Base-by-base conservation (phyloP, 2,888 invertebrate species). In the Tinea pellionella region DNA sequence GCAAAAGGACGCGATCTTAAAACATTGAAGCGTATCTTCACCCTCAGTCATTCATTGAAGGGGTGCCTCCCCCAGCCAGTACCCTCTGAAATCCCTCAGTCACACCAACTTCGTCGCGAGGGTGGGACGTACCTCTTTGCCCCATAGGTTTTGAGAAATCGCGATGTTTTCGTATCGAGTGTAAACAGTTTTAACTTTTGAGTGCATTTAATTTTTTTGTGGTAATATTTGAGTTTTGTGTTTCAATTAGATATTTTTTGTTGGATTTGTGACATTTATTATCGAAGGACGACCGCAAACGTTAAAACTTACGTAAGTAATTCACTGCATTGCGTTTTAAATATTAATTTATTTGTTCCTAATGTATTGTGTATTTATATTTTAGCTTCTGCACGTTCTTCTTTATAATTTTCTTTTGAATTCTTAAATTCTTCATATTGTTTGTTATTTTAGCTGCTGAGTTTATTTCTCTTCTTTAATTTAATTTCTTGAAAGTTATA, bases 231-330 rank as follows among this genome's bases (percentile, higher is more conserved):
- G 6, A 24, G 3, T 53, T 53, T 53, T 19, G 53, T 53, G 53
- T 12, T 2, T 8, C 13, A 4, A 47, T 47, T 15, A 15, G n/a
- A n/a, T 47, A 16, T 47, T 15, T 1, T 53, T 53, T 8, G n/a
- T 18, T 53, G 19, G 13, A 7, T 24, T 24, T 9, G 24, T 24
- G 47, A n/a, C n/a, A 9, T 13, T 53, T 53, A 24, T 19, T 53
- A 24, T 53, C 9, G 53, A 24, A 53, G 63, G 59, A 61, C 61
- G 58, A 60, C 61, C 63, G 66, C 67, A 64, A 65, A 66, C 66
- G 64, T 73, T 24, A 67, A 64, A 80, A 82, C 80, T 86, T 86
- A 86, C 85, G 86, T 86, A 86, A 86, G 86, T 74, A 61, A 74
- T 75, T 75, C 75, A 78, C 85, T 85, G 86, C 86, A 86, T 70